Base-by-base conservation (phyloP, 2,888 invertebrate genomes). In the Stegophylla sp. region DNA sequence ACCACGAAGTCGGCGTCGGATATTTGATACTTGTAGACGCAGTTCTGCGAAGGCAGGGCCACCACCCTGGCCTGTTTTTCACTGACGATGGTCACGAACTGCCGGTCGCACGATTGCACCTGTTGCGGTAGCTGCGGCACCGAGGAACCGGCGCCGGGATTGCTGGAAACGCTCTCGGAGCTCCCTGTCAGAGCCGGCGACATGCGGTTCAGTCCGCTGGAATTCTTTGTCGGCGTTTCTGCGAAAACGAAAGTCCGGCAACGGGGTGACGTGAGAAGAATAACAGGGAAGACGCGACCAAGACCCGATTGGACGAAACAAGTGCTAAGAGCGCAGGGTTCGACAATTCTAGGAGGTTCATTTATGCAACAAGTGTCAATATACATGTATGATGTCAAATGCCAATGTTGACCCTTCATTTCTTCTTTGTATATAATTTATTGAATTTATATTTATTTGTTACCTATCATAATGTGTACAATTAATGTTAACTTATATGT, bases 21-120 rank as follows among this genome's bases (percentile, higher is more conserved):
- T 85, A 98, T 91, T 88, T 96, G 96, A 87, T 94, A 94, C 85
- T 96, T 91, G 88, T 95, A 96, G 85, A 96, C 92, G 89, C 96
- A 96, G 87, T 94, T 95, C 88, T 97, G 97, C 85, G 96, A 96
- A 84, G 97, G 97, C 86, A 97, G 90, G 84, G 96, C 95, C 84
- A 97, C 93, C 83, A 97, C 94, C 85, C 95, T 91, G 83, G 95
- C 96, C 89, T 97, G 95, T 88, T 96, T 97, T 89, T 98, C 97
- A 82, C 96, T 96, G 83, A 94, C 93, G 84, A 98, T 91, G 76
- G 96, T 95, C 84, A 94, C 94, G 88, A 94, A 96, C 90, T 97
- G 97, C 84, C 94, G 90, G 88, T 97, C 96, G 87, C 88, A 86
- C 85, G 86, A 83, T 82, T 84, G 84, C 41, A 82, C 77, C 63